phyloP scores from a whole-genome alignment of 2,113 vertebrate genomes.

The Vulpes lagopus region DNA sequence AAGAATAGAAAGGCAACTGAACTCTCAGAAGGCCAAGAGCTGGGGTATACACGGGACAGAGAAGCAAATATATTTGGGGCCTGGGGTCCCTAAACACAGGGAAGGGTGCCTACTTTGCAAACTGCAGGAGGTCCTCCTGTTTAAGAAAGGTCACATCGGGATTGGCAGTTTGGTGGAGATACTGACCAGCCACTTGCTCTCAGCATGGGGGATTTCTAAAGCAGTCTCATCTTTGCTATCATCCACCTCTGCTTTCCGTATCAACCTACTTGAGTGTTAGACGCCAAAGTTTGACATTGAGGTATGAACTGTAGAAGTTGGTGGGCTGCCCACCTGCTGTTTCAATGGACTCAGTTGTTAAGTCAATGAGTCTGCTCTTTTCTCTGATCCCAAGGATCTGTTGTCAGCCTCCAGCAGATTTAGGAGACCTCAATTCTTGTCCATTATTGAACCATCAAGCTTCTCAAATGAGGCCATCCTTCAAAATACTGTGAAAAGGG shows the following conservation, averaged over 20 bases:
- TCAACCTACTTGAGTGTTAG: neutral
- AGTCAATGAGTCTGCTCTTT: neutral
- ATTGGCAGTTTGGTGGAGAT: neutral
- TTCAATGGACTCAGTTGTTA: neutral
- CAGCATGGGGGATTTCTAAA: neutral
- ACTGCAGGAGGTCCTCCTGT: neutral
- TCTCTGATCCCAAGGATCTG: constrained; percentile 6
- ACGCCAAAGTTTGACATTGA: neutral
- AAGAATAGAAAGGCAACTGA: neutral
- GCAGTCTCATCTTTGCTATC: neutral
- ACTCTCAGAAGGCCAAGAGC: neutral
- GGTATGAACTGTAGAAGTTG: neutral
- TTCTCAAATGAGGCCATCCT: neutral
- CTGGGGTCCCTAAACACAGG: neutral
- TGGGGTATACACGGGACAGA: neutral
- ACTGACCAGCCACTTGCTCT: neutral
- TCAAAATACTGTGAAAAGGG: neutral
- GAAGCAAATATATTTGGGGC: neutral
- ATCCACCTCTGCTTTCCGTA: neutral
- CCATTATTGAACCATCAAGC: neutral
- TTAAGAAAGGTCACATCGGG: neutral
- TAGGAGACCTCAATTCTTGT: constrained; percentile 27
- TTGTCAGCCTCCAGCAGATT: neutral
- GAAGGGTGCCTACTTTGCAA: neutral
- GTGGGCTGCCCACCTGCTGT: neutral